Evolutionary conservation across 2,888 invertebrate genomes (phyloP), one percentile per base, ranked within the genome.

Genomic region (Epistrophella euchroma): DNA sequence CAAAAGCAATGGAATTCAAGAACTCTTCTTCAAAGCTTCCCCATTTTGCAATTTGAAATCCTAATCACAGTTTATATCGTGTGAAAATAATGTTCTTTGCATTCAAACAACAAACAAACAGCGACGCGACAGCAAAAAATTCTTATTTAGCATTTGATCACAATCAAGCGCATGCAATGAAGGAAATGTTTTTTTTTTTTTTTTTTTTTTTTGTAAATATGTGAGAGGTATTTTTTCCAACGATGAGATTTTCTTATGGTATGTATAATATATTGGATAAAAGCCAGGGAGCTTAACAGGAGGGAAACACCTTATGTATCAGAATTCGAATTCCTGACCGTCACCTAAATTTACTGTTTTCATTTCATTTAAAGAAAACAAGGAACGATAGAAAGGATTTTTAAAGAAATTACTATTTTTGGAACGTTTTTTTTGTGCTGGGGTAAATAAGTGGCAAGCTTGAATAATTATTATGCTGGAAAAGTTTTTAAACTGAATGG

Each of bases 141-240:
- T 58, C 83, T 71, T 80, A 84, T 84, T 84, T 84, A 84, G 80
- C 80, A 84, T 84, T 84, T 84, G 80, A 80, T 84, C 71, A 66
- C 71, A 80, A 80, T 80, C 80, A 72, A 52, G 70, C 50, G 64
- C 22, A 35, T 66, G 32, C 32, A 19, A 66, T 47, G 32, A 4
- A 66, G 25, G 45, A 45, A 43, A 64, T 62, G 32, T 2, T 32
- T 11, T 7, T 47, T 10, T 19, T 17, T 22, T 11, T 7, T 47
- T 10, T 19, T 17, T 22, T 15, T 17, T 7, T 17, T 43, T 7
- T 47, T 19, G 64, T 71, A 64, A 71, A 71, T 52, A 47, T 58
- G 2, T 25, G n/a, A 43, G n/a, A n/a, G 43, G 15, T 28, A 13
- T 19, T 13, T 45, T 58, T 13, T 7, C 15, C 7, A 15, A 25